A percentile compares a stretch with the other conserved stretches of the same genome.
These are phyloP conservation scores for Drosophila birchii DNA, from an alignment of 2,888 invertebrate species.

Conservation along the genomic window DNA sequence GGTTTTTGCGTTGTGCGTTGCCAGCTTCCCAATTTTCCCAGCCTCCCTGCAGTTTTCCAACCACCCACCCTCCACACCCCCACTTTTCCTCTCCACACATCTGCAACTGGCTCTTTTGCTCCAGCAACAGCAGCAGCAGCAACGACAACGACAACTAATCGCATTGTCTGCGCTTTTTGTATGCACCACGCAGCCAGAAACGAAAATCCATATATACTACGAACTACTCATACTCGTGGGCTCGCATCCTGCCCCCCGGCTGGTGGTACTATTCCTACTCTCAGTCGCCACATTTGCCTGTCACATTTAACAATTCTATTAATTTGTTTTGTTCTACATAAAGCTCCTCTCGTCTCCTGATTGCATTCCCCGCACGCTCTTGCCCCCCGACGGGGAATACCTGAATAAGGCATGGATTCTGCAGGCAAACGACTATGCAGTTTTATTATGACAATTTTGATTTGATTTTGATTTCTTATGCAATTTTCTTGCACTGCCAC, in stretches of 20 bases:
- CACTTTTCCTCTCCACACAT: neutral
- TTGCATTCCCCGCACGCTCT: slow-evolving; percentile 13
- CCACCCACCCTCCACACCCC: neutral
- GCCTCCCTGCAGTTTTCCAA: slow-evolving; percentile 5
- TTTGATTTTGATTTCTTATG: slow-evolving; percentile 72
- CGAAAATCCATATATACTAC: slow-evolving; percentile 45
- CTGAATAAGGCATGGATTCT: slow-evolving; percentile 60
- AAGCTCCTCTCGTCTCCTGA: slow-evolving; percentile 53
- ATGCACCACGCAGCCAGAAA: slow-evolving; percentile 78
- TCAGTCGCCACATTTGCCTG: slow-evolving; percentile 63
- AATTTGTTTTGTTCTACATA: slow-evolving; percentile 77
- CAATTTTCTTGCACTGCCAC: slow-evolving; percentile 51
- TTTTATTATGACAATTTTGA: slow-evolving; percentile 76
- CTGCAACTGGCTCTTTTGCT: slow-evolving; percentile 46
- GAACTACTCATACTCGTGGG: slow-evolving; percentile 7
- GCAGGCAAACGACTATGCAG: slow-evolving; percentile 53
- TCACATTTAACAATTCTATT: slow-evolving; percentile 80
- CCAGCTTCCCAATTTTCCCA: slow-evolving; percentile 37
- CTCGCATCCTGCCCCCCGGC: neutral
- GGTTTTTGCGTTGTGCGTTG: slow-evolving; percentile 77
- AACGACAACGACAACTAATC: slow-evolving; percentile 73
- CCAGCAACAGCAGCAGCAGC: slow-evolving; percentile 59
- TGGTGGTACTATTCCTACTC: neutral
- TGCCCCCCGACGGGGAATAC: neutral
- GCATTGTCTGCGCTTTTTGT: slow-evolving; percentile 81